Percentiles rank a stretch among this genome's conserved stretches.
Conservation (phyloP, 1,140 invertebrate species). For the Drosophila orosa region DNA sequence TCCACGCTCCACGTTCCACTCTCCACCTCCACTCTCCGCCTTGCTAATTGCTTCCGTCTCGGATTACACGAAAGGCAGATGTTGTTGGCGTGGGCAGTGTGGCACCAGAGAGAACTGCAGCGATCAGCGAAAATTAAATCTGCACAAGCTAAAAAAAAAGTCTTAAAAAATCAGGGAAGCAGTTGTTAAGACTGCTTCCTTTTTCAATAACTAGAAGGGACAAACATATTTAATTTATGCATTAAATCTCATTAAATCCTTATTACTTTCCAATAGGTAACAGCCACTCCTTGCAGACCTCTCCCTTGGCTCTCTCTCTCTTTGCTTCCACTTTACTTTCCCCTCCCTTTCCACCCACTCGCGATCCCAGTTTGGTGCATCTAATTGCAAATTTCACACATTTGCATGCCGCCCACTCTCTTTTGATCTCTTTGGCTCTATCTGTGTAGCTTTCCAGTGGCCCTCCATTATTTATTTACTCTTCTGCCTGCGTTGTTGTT, state of each 20-base stretch:
- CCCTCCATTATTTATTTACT: conserved; percentile 41
- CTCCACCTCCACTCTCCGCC: conserved; percentile 5
- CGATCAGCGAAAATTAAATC: conserved; percentile 18
- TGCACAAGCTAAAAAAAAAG: conserved; percentile 8
- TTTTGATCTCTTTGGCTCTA: background rate
- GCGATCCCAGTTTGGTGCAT: conserved; percentile 32
- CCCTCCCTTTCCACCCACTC: conserved; percentile 2
- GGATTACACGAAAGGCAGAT: conserved; percentile 37
- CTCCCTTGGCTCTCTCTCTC: background rate
- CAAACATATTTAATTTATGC: background rate
- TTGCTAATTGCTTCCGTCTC: conserved; percentile 47
- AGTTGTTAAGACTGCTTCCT: no score
- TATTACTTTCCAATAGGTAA: conserved; percentile 2
- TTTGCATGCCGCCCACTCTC: conserved; percentile 57
- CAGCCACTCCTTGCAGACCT: conserved; percentile 10
- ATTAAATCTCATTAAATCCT: background rate
- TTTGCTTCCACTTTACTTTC: background rate
- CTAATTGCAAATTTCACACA: conserved; percentile 70
- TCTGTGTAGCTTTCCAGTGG: background rate
- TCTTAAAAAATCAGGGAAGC: background rate
- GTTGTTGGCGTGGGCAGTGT: conserved; percentile 6
- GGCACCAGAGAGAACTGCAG: conserved; percentile 17
- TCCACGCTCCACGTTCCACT: background rate
- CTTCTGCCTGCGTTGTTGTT: conserved; percentile 47
- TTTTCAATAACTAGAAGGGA: background rate